phyloP scores from a whole-genome alignment of 2,888 invertebrate species.

The Siphonodentalium dalli region DNA sequence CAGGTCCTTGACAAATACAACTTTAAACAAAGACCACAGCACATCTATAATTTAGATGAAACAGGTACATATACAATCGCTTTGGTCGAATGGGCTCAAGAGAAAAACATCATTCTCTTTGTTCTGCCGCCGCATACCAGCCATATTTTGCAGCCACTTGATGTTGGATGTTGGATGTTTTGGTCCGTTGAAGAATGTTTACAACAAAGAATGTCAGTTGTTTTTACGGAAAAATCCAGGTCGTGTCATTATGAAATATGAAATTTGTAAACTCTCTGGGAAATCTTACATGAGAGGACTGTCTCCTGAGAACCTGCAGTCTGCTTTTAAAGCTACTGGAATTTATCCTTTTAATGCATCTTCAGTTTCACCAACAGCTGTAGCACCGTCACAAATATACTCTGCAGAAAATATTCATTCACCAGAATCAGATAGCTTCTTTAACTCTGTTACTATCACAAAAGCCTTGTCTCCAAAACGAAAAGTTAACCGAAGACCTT shows the following conservation, averaged over 20 bases:
- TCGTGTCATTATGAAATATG: neutral
- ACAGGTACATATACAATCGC: too few relatives aligned
- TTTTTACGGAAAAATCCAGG: conserved; percentile 13
- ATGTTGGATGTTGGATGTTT: conserved; percentile 26
- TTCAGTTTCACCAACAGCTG: too few relatives aligned
- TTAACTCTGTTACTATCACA: too few relatives aligned
- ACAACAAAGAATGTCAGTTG: conserved; percentile 23
- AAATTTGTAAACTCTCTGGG: neutral
- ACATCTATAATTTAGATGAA: too few relatives aligned
- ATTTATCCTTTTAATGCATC: conserved; percentile 6
- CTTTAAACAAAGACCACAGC: too few relatives aligned
- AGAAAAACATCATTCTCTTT: conserved; percentile 22
- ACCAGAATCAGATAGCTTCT: too few relatives aligned
- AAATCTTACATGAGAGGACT: conserved; percentile 5
- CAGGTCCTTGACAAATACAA: too few relatives aligned
- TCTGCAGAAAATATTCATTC: too few relatives aligned
- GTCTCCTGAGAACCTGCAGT: conserved; percentile 3
- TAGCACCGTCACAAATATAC: too few relatives aligned
- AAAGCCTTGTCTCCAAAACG: too few relatives aligned
- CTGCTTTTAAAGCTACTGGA: conserved; percentile 3
- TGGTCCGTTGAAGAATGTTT: conserved; percentile 18
- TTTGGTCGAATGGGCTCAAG: conserved; percentile 20
- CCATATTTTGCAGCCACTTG: conserved; percentile 25
- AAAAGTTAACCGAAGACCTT: too few relatives aligned
- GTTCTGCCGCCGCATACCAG: conserved; percentile 26